Conservation (phyloP, 1,140 invertebrate genomes). For the Galleria mellonella region DNA sequence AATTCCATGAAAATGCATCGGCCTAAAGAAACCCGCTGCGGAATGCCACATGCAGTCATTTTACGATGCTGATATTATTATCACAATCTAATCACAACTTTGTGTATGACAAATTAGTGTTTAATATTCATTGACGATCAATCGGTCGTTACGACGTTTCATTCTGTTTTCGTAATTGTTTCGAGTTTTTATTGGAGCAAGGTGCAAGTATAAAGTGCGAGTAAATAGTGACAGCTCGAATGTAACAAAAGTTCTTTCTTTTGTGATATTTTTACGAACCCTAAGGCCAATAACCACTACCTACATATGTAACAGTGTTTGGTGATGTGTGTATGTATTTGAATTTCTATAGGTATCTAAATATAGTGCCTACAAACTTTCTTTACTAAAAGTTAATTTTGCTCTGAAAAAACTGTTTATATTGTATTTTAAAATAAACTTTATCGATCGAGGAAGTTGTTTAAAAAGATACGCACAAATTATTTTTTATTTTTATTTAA, state of each 20-base stretch:
- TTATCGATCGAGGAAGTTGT: too few relatives aligned
- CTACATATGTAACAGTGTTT: too few relatives aligned
- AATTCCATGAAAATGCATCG: constrained; percentile 70
- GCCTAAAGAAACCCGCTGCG: constrained; percentile 55
- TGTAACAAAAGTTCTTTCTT: constrained; percentile 32
- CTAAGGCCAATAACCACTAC: too few relatives aligned
- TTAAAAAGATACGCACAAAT: too few relatives aligned
- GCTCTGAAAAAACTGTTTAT: too few relatives aligned
- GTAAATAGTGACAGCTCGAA: constrained; percentile 16
- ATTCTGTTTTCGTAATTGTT: constrained; percentile 61
- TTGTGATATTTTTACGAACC: too few relatives aligned
- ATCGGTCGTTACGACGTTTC: constrained; percentile 50
- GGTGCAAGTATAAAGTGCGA: constrained; percentile 40
- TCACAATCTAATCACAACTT: constrained; percentile 54
- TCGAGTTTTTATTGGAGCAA: constrained; percentile 65
- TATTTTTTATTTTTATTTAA: too few relatives aligned
- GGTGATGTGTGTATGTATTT: too few relatives aligned
- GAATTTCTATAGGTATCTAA: too few relatives aligned
- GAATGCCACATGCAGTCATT: constrained; percentile 58
- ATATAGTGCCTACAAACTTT: too few relatives aligned
- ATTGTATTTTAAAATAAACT: too few relatives aligned
- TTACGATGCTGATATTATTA: constrained; percentile 38
- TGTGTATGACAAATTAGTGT: constrained; percentile 45
- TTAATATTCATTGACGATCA: constrained; percentile 44
- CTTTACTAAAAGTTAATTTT: too few relatives aligned